Conservation (phyloP, 2,888 invertebrate genomes). For the Drosophila hamatofila region DNA sequence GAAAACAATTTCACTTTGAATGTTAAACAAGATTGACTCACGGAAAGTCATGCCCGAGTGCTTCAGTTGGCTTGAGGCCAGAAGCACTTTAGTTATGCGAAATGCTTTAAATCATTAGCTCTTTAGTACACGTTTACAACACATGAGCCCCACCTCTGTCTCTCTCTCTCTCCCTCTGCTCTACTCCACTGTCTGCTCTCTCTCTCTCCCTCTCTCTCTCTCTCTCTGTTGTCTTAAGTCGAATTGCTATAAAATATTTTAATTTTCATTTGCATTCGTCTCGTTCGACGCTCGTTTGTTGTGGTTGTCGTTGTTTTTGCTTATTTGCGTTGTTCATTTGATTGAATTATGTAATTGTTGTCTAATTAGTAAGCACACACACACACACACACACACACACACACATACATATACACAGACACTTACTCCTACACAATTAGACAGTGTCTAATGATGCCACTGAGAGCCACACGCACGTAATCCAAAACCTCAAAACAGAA, state of each 20-base stretch:
- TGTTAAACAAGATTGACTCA: background rate
- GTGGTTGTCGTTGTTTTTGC: slow-evolving; percentile 54
- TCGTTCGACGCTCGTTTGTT: slow-evolving; percentile 43
- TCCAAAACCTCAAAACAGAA: slow-evolving; percentile 1
- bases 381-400: slow-evolving; percentile 24
- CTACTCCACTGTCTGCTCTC: background rate
- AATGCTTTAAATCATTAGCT: background rate
- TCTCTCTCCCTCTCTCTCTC: background rate
- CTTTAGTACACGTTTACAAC: slow-evolving; percentile 7
- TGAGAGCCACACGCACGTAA: slow-evolving; percentile 22
- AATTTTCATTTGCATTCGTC: slow-evolving; percentile 51
- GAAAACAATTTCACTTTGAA: background rate
- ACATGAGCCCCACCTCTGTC: background rate
- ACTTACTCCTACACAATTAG: slow-evolving; percentile 2
- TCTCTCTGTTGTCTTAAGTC: no score
- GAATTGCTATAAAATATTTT: slow-evolving; percentile 25
- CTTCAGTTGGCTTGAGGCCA: background rate
- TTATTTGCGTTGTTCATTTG: slow-evolving; percentile 72
- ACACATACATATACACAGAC: slow-evolving; percentile 5
- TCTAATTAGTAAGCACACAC: slow-evolving; percentile 71
- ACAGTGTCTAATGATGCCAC: slow-evolving; percentile 35
- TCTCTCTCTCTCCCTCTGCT: background rate
- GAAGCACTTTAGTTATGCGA: background rate
- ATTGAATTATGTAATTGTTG: slow-evolving; percentile 79
- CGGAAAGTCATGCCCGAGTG: background rate